A percentile compares a stretch with the other conserved stretches of the same genome.
Evolutionary conservation across 2,888 invertebrate species (phyloP).

Genomic region (Drosophila infuscata): DNA sequence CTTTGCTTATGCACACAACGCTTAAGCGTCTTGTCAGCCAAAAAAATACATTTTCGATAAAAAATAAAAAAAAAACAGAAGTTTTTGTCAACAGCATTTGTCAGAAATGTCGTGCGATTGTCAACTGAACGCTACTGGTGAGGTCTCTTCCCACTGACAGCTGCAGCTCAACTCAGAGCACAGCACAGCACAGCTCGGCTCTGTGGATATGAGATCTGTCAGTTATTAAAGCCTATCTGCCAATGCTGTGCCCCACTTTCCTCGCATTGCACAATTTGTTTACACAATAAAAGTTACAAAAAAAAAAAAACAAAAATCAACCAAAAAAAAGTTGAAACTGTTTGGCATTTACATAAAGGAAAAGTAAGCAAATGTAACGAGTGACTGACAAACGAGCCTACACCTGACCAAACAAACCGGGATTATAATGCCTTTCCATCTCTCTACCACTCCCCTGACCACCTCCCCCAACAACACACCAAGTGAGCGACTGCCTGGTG

Average conservation of each 20-base stretch:
- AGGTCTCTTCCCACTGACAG: conserved; percentile 56
- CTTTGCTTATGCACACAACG: conserved; percentile 58
- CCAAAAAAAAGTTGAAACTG: conserved; percentile 10
- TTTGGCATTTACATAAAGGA: conserved; percentile 71
- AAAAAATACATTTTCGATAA: conserved; percentile 11
- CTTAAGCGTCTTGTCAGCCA: conserved; percentile 54
- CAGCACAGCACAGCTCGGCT: neutral
- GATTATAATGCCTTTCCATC: conserved; percentile 22
- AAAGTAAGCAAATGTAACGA: conserved; percentile 66
- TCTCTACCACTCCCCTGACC: neutral
- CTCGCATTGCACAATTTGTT: conserved; percentile 38
- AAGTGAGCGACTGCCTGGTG: conserved; percentile 14
- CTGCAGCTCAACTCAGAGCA: conserved; percentile 14
- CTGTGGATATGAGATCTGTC: conserved; percentile 12
- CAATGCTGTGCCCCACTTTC: conserved; percentile 45
- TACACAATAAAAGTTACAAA: conserved; percentile 31
- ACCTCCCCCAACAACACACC: neutral
- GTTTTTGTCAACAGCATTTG: conserved; percentile 71
- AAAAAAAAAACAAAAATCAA: too few relatives aligned
- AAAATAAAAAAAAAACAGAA: conserved; percentile 25
- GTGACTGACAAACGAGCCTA: conserved; percentile 75
- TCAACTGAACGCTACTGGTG: conserved; percentile 57
- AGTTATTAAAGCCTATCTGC: conserved; percentile 30
- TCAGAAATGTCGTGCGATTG: conserved; percentile 75
- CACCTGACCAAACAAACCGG: conserved; percentile 66